Base-by-base conservation (phyloP, 1,140 invertebrate genomes). In the Leptopilina boulardi region DNA sequence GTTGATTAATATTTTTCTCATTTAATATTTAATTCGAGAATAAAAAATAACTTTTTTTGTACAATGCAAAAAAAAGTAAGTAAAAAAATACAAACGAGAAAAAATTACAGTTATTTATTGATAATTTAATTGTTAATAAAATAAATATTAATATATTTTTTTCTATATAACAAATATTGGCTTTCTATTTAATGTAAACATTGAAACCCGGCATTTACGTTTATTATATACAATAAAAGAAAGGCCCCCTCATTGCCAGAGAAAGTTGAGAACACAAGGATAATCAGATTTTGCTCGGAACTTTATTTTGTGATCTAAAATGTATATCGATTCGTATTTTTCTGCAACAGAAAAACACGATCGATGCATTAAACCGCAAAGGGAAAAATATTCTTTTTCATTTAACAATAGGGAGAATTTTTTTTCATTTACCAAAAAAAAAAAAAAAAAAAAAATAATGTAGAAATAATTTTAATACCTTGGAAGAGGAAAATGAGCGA, bases 211-310 rank as follows among this genome's bases (percentile, higher is more conserved):
- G n/a, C n/a, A n/a, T 54, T 18, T 54, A 9, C 15, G 9, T 54
- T 1, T 21, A 9, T 19, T 54, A 21, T 9, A 9, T 9, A 54
- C 4, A 10, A 10, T 6, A 21, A 21, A 9, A 21, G 5, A 54
- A 21, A 54, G 51, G 51, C 21, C 21, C 23, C 47, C 26, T 30
- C 59, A 66, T 66, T n/a, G 59, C 11, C 23, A n/a, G 59, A 30
- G 59, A 66, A 66, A 66, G 59, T 66, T n/a, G 59, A 23, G 59
- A 30, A 66, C 6, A 66, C 6, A 66, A 66, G 26, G 59, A 30
- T 66, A 34, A 66, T 66, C 59, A 66, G 59, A 66, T 66, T 66
- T 66, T 34, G 59, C 26, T 66, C 10, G 59, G 6, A 66, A 66
- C 9, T 38, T 30, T 59, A 59, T 21, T 59, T 59, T 11, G 59